Evolutionary conservation across 2,113 vertebrate species (phyloP), one percentile per base, ranked within the genome.

Genomic region (Hepsetus odoe): DNA sequence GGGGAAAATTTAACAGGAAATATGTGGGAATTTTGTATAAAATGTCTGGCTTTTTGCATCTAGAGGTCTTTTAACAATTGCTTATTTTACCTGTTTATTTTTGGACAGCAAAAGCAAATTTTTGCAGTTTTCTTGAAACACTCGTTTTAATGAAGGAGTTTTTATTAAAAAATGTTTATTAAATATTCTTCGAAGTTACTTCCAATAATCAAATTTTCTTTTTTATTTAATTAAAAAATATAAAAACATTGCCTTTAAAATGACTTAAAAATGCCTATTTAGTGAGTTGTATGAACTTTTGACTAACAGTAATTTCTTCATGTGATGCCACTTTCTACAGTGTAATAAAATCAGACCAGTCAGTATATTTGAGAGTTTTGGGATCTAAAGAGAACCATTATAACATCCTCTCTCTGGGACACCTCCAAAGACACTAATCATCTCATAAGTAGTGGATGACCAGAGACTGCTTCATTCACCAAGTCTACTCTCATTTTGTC

Each of bases 361-460:
- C 38, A 28, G n/a, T 13, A 30, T 49, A 26, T 49, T 13, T 14
- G 42, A 30, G 24, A 42, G 40, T 46, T 24, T 51, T 77, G 26
- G 1, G 11, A 13, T 14, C 58, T 30, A 28, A 65, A 76, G 46
- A n/a, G n/a, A 11, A 35, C 14, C n/a, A 38, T 1, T 67, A 26
- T 28, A 44, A 68, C 24, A 59, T 28, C 18, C 53, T 44, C 53
- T 69, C 20, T 56, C 51, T 68, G 51, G 46, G 35, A 55, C 3
- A 56, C 32, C 26, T 30, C 28, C 30, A 22, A 49, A 51, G 38
- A 10, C 72, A 72, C 65, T 6, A 44, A 76, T n/a, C 76, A 74
- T 58, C 51, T 65, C 7, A 40, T 62, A n/a, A 8, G 1, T 72
- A 56, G 71, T 46, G 62, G 24, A 55, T 80, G 77, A 76, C 64